Base-by-base conservation (phyloP, 2,797 vertebrate genomes). In the Anabas testudineus region DNA sequence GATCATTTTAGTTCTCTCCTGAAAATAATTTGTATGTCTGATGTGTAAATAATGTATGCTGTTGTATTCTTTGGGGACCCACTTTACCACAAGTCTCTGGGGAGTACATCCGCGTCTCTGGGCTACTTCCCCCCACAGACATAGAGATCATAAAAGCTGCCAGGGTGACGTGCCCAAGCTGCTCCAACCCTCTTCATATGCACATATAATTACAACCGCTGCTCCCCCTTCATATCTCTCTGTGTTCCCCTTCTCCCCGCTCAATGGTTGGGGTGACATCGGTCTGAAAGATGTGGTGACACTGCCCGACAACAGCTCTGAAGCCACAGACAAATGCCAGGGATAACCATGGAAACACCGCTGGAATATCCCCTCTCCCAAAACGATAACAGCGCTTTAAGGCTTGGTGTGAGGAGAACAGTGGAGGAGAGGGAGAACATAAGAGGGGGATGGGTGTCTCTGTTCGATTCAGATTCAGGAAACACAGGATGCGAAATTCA, bases 311-410 rank as follows among this genome's bases (percentile, higher is more conserved):
- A 76, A 74, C 66, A n/a, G 56, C 84, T 78, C 76, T 79, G 71
- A 82, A 88, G 67, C 73, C 73, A 45, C 60, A 76, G 68, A 74
- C 67, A 26, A 84, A 92, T 90, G 71, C 88, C 85, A 73, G 53
- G 4, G n/a, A 90, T 88, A 85, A 87, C 90, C 91, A 92, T 92
- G 88, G 92, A 87, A 91, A 93, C 92, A 63, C 81, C 60, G 74
- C 56, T 22, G 76, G 64, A 84, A 79, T 78, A 87, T 73, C 76
- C 78, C 54, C 77, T 18, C 73, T 52, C 80, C 69, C 75, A 54
- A 81, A 88, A 82, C 46, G 78, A 85, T 82, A 87, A 67, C 74
- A 18, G 66, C 48, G 76, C 77, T 86, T 86, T 78, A 71, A 79
- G 80, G 79, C 71, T 10, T 72, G 58, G 67, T 70, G 79, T 66